Conservation (phyloP, 2,797 vertebrate genomes). For the Amniataba percoides region DNA sequence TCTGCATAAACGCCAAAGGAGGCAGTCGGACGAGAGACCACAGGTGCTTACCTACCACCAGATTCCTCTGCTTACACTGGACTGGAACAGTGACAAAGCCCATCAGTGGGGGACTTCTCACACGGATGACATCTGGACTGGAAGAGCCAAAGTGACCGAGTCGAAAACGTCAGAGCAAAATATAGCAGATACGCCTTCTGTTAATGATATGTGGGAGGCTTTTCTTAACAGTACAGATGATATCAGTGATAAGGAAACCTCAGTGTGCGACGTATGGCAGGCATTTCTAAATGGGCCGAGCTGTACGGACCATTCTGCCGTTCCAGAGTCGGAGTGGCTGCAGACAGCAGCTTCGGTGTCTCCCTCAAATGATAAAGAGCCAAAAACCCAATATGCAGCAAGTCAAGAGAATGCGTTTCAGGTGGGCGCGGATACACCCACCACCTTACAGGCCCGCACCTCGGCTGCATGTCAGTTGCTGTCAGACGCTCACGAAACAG, state of each 20-base stretch:
- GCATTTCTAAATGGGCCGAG: conserved; percentile 71
- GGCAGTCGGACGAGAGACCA: conserved; percentile 43
- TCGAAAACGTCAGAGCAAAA: conserved; percentile 46
- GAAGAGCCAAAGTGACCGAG: conserved; percentile 33
- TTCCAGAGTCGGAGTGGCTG: conserved; percentile 79
- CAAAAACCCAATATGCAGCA: conserved; percentile 34
- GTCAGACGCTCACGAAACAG: conserved; percentile 56
- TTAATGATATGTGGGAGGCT: conserved; percentile 67
- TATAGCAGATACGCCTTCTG: conserved; percentile 34
- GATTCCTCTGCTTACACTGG: conserved; percentile 79
- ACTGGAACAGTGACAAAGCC: conserved; percentile 72
- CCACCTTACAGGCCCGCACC: conserved; percentile 19
- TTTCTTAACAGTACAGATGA: conserved; percentile 60
- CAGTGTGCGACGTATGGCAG: conserved; percentile 75
- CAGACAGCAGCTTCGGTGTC: conserved; percentile 75
- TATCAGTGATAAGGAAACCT: conserved; percentile 39
- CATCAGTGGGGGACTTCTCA: conserved; percentile 32
- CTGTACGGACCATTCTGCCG: conserved; percentile 46
- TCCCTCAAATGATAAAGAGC: conserved; percentile 63
- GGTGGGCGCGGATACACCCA: conserved; percentile 46
- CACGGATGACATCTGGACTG: conserved; percentile 49
- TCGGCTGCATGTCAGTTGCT: conserved; percentile 58
- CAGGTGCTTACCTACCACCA: conserved; percentile 80
- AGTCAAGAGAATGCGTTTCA: conserved; percentile 53
- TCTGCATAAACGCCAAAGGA: conserved; percentile 51